phyloP scores from a whole-genome alignment of 2,797 vertebrate genomes.

The Takifugu rubripes region DNA sequence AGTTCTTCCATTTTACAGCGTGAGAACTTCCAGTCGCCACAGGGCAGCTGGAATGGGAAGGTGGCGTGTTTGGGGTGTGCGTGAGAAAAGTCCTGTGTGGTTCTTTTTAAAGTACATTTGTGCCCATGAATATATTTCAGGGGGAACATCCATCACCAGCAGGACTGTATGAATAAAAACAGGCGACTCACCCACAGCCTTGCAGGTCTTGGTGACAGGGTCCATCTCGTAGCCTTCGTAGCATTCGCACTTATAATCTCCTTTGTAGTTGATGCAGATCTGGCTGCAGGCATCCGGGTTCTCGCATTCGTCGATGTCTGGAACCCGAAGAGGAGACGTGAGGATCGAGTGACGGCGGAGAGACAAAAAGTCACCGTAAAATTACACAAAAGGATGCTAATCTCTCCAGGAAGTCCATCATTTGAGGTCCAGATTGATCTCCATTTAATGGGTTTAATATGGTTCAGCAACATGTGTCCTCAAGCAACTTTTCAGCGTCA shows the following conservation, averaged over 20 bases:
- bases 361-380: too few species aligned
- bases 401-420: too few species aligned
- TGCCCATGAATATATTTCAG: slow-evolving; percentile 5
- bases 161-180: slow-evolving; percentile 15
- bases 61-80: slow-evolving; percentile 19
- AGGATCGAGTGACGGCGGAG: too few species aligned
- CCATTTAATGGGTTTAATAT: too few species aligned
- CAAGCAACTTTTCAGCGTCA: too few species aligned
- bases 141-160: slow-evolving; percentile 24
- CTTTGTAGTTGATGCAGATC: slow-evolving; percentile 98
- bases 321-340: slow-evolving; percentile 10
- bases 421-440: too few species aligned
- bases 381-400: background rate
- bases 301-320: slow-evolving; percentile 97
- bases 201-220: slow-evolving; percentile 91
- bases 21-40: slow-evolving; percentile 39
- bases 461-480: too few species aligned
- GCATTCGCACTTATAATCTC: slow-evolving; percentile 97
- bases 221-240: slow-evolving; percentile 98
- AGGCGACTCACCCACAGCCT: slow-evolving; percentile 86
- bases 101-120: slow-evolving; percentile 8
- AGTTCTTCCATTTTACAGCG: slow-evolving; percentile 35
- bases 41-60: slow-evolving; percentile 25
- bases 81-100: slow-evolving; percentile 19
- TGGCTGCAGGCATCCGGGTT: slow-evolving; percentile 96